Conservation (phyloP, 2,113 vertebrate species). For the Zosterops borbonicus region DNA sequence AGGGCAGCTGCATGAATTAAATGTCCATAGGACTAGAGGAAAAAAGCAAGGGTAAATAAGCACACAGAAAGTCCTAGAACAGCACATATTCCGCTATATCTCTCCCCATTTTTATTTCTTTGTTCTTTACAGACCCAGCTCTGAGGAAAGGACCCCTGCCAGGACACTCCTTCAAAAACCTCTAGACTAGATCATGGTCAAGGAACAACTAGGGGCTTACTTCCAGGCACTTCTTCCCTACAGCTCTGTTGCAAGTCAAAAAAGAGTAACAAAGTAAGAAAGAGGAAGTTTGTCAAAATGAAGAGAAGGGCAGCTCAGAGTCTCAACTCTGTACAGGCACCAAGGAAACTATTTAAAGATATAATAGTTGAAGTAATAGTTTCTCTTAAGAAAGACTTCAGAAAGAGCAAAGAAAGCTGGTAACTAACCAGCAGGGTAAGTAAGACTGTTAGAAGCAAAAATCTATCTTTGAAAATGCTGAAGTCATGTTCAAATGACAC, state of each 20-base stretch:
- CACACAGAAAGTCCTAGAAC: background rate
- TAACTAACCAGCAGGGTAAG: background rate
- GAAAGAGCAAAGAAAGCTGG: background rate
- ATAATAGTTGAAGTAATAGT: background rate
- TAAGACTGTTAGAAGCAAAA: constrained; percentile 23
- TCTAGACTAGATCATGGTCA: background rate
- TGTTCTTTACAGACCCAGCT: background rate
- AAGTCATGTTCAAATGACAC: constrained; percentile 8
- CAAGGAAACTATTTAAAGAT: background rate
- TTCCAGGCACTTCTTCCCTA: background rate
- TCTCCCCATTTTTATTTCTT: background rate
- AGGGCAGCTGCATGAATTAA: background rate
- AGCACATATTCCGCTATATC: background rate
- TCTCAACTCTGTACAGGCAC: background rate
- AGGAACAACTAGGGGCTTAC: background rate
- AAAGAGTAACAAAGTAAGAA: background rate
- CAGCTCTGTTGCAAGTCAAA: background rate
- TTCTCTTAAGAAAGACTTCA: background rate
- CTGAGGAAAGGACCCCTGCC: background rate
- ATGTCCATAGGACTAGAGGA: background rate
- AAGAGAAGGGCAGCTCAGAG: background rate
- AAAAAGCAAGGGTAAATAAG: background rate
- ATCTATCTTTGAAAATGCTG: background rate
- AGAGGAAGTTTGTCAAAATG: background rate
- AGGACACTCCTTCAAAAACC: background rate